phyloP scores from a whole-genome alignment of 2,797 vertebrate species.

The Monodelphis domestica region DNA sequence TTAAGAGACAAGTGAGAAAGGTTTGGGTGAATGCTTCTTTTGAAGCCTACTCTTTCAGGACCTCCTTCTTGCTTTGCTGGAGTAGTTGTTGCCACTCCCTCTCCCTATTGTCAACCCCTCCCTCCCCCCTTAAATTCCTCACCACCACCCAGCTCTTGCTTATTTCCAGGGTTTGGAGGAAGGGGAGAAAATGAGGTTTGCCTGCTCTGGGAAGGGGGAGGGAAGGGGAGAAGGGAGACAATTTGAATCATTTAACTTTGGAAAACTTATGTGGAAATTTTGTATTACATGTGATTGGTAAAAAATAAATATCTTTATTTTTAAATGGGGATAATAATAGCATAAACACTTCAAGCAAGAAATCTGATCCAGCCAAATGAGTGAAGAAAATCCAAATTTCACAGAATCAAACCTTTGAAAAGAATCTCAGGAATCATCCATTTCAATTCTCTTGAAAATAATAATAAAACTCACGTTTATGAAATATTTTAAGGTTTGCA shows the following conservation, averaged over 20 bases:
- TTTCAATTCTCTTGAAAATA: background rate
- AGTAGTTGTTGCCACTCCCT: background rate
- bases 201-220: too few relatives aligned
- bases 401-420: background rate
- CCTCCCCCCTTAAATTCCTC: too few relatives aligned
- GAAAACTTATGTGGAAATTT: too few relatives aligned
- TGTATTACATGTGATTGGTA: too few relatives aligned
- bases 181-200: background rate
- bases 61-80: constrained; percentile 15
- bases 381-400: background rate
- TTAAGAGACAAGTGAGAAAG: constrained; percentile 14
- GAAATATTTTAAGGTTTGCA: background rate
- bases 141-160: background rate
- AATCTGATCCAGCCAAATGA: background rate
- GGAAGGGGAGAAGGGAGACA: too few relatives aligned
- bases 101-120: background rate
- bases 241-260: constrained; percentile 20
- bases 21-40: background rate
- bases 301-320: too few relatives aligned
- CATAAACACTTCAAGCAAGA: background rate
- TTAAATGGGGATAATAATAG: constrained; percentile 20
- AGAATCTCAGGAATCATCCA: background rate
- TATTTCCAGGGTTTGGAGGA: background rate
- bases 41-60: background rate
- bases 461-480: background rate